phyloP scores from a whole-genome alignment of 30 jellyfish, hydroid and myxozoan genomes.

The Aurelia coerulea region DNA sequence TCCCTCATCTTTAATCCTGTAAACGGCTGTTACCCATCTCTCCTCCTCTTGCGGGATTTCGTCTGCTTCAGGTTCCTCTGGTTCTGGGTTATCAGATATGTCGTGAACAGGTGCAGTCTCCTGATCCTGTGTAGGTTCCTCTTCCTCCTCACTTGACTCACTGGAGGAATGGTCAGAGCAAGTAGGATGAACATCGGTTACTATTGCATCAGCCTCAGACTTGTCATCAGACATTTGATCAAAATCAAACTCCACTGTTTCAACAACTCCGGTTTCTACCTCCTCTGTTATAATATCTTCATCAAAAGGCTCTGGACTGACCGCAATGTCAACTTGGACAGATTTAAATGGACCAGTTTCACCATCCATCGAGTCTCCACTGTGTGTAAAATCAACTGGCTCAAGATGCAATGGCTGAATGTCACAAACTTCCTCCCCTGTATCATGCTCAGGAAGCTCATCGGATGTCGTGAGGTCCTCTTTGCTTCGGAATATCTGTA shows the following conservation, averaged over 20 bases:
- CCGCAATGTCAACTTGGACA: not conserved
- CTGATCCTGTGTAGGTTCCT: not conserved
- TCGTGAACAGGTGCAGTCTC: not conserved
- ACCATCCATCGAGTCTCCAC: not conserved
- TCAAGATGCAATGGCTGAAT: not conserved
- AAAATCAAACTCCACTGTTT: constrained; percentile 8
- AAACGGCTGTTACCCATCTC: not conserved
- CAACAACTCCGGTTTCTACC: constrained; percentile 4
- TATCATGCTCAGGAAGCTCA: not conserved
- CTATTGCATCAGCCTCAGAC: not conserved
- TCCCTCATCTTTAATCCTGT: not conserved
- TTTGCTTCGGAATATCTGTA: not conserved
- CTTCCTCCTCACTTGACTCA: constrained; percentile 1
- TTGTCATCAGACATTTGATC: constrained; percentile 2
- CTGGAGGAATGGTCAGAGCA: not conserved
- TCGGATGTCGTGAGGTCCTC: not conserved
- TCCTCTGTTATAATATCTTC: constrained; percentile 30
- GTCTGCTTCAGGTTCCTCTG: not conserved
- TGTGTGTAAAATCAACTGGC: constrained; percentile 1
- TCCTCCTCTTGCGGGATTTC: not conserved
- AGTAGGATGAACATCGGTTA: not conserved
- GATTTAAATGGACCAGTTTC: not conserved
- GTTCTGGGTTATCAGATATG: not conserved
- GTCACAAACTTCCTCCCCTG: constrained; percentile 12
- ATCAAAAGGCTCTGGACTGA: not conserved